Conservation (phyloP, 2,113 vertebrate species). For the Lepus timidus region DNA sequence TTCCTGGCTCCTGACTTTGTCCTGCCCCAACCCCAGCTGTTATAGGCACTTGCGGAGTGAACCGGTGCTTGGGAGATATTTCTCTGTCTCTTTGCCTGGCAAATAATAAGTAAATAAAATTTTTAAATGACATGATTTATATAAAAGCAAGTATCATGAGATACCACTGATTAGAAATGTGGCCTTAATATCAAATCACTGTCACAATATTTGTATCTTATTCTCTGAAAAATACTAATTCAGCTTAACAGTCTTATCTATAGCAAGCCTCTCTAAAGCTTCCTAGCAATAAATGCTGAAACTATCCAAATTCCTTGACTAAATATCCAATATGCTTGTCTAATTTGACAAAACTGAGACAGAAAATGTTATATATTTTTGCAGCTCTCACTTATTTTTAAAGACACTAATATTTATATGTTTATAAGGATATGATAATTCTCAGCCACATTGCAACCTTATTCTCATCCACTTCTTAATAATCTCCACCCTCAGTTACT, state of each 20-base stretch:
- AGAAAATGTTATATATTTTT: background rate
- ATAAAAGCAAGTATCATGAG: background rate
- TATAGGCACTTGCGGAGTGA: too few species aligned
- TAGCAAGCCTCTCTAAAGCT: background rate
- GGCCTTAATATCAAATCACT: constrained; percentile 30
- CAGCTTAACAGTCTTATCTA: background rate
- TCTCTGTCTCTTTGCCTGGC: too few species aligned
- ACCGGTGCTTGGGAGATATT: too few species aligned
- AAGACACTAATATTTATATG: background rate
- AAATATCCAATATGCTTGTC: background rate
- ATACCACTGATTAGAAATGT: constrained; percentile 45
- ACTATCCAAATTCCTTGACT: background rate
- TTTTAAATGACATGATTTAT: background rate
- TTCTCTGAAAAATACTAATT: constrained; percentile 44
- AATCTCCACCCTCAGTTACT: background rate
- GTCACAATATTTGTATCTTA: background rate
- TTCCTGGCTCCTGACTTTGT: too few species aligned
- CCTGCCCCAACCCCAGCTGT: too few species aligned
- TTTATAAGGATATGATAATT: background rate
- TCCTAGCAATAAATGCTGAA: constrained; percentile 30
- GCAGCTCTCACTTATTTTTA: background rate
- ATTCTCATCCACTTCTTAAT: constrained; percentile 29
- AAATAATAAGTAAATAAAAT: too few species aligned
- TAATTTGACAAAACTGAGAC: constrained; percentile 10
- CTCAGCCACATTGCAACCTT: background rate